A percentile compares a stretch with the other conserved stretches of the same genome.
Evolutionary conservation across 1,140 invertebrate genomes (phyloP).

Genomic region (Drosophila neocordata): DNA sequence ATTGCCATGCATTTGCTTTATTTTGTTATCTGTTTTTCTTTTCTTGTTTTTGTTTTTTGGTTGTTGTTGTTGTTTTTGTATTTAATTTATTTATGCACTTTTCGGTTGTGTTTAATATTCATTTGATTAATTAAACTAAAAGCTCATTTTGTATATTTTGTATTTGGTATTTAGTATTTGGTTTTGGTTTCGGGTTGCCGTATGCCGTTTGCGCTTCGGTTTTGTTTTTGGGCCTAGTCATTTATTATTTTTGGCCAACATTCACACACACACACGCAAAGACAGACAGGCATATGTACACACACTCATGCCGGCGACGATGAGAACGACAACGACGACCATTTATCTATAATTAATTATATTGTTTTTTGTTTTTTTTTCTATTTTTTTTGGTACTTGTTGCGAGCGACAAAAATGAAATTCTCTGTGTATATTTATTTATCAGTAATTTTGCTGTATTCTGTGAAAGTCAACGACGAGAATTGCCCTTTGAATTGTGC

Average conservation of each 20-base stretch:
- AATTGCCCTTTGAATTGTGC: background rate
- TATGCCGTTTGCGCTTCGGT: background rate
- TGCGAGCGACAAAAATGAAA: conserved; percentile 62
- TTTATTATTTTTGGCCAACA: conserved; percentile 58
- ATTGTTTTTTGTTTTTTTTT: too few relatives aligned
- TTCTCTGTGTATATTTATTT: conserved; percentile 33
- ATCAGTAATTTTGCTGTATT: conserved; percentile 5
- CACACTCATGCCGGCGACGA: conserved; percentile 4
- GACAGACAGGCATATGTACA: background rate
- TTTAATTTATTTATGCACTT: conserved; percentile 41
- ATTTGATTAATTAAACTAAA: conserved; percentile 80
- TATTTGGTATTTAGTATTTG: conserved; percentile 9
- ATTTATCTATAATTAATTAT: conserved; percentile 81
- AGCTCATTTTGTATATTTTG: conserved; percentile 65
- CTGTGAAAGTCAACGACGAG: background rate
- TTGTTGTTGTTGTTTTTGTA: background rate
- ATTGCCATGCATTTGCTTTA: conserved; percentile 57
- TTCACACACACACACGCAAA: background rate
- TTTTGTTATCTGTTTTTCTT: conserved; percentile 14
- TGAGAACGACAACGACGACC: conserved; percentile 48
- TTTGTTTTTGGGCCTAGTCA: conserved; percentile 54
- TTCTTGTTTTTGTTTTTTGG: conserved; percentile 4
- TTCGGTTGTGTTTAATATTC: conserved; percentile 50
- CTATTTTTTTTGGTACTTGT: conserved; percentile 61
- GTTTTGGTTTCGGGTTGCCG: conserved; percentile 4